These are phyloP conservation scores for Diachasmimorpha longicaudata DNA, from an alignment of 1,140 invertebrate genomes.

Conservation along the genomic window DNA sequence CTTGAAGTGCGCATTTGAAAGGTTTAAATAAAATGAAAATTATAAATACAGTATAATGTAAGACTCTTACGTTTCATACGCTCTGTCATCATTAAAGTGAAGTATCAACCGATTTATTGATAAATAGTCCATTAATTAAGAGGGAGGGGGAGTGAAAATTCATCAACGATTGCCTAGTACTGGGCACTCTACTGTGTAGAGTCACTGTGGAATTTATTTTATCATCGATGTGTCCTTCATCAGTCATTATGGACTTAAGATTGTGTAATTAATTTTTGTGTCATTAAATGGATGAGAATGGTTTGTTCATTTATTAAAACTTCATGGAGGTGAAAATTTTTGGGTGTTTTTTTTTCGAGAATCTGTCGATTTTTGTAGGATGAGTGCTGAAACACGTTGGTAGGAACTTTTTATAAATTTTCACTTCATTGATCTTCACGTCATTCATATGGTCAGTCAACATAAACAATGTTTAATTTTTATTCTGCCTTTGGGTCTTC, in stretches of 20 bases:
- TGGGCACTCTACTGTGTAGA: constrained; percentile 49
- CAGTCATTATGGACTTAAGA: background rate
- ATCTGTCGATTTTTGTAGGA: background rate
- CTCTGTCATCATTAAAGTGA: background rate
- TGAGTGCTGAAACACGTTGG: background rate
- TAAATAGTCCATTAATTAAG: background rate
- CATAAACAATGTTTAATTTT: too few relatives aligned
- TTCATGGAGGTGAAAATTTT: background rate
- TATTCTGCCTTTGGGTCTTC: too few relatives aligned
- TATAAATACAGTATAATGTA: constrained; percentile 30
- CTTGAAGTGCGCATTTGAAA: background rate
- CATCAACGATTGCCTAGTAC: constrained; percentile 42
- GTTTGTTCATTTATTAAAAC: background rate
- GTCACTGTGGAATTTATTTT: constrained; percentile 1
- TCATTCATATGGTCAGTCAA: too few relatives aligned
- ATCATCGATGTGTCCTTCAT: background rate
- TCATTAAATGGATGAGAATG: background rate
- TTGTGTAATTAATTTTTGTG: background rate
- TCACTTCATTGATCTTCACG: too few relatives aligned
- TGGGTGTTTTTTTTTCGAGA: background rate
- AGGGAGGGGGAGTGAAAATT: constrained; percentile 30
- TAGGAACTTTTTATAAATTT: too few relatives aligned
- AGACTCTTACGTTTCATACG: background rate
- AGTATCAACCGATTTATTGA: background rate
- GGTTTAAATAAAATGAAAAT: background rate